phyloP scores from a whole-genome alignment of 2,888 invertebrate genomes.

The Xanthorhoe designata region DNA sequence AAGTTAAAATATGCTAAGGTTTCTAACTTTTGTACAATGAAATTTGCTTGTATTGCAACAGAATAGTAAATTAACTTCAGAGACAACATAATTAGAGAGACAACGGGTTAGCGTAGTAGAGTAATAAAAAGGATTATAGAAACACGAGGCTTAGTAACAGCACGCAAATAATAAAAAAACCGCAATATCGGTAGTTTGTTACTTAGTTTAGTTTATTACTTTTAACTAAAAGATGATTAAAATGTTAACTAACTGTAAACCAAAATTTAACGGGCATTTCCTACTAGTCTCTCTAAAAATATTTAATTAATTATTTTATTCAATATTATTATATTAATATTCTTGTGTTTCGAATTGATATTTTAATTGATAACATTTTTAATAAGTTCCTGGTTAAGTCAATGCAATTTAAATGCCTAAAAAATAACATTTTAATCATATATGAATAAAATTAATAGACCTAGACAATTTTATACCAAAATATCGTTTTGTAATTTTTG shows the following conservation, averaged over 20 bases:
- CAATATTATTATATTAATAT: no score
- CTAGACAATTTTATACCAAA: not conserved
- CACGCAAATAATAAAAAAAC: no score
- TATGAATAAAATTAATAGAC: not conserved
- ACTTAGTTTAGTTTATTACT: not conserved
- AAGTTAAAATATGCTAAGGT: slow-evolving; percentile 21
- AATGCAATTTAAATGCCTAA: not conserved
- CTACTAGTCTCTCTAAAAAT: not conserved
- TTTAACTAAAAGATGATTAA: not conserved
- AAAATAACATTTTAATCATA: not conserved
- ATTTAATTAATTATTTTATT: not conserved
- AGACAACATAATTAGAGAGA: not conserved
- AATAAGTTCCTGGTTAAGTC: not conserved
- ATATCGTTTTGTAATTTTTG: slow-evolving; percentile 1
- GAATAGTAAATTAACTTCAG: not conserved
- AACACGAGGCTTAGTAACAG: no score
- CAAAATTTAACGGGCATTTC: not conserved
- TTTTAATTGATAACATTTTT: not conserved
- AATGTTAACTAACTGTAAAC: not conserved
- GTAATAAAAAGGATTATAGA: not conserved
- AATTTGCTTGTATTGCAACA: not conserved
- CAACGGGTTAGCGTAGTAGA: not conserved
- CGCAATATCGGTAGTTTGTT: not conserved
- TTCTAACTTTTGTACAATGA: not conserved
- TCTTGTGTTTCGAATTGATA: not conserved